These are phyloP conservation scores for Heterocephalus glaber DNA, from an alignment of 2,113 vertebrate species.

Conservation along the genomic window DNA sequence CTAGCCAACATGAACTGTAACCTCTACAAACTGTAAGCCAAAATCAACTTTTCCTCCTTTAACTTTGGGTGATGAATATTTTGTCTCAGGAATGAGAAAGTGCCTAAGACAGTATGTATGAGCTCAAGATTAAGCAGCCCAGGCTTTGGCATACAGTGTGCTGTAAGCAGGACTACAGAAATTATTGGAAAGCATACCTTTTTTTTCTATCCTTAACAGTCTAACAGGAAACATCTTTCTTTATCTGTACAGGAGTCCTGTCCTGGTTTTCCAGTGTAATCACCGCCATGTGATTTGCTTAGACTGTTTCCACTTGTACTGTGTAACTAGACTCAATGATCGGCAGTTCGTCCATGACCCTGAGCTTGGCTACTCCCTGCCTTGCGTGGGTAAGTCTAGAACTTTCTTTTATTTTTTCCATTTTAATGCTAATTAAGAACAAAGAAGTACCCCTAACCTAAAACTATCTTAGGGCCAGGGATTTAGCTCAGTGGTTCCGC, in stretches of 20 bases:
- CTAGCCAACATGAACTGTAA: not conserved
- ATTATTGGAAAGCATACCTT: rapidly evolving
- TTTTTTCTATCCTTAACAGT: too few species aligned
- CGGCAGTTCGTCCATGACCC: constrained; percentile 89
- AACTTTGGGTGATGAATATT: not conserved
- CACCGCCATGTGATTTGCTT: constrained; percentile 94
- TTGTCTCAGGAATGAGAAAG: not conserved
- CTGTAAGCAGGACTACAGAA: too few species aligned
- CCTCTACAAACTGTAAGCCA: not conserved
- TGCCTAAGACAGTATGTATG: not conserved
- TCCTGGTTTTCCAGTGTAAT: constrained; percentile 91
- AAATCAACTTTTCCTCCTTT: not conserved
- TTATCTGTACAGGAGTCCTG: constrained; percentile 87
- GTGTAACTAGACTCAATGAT: constrained; percentile 91
- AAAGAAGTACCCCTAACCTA: too few species aligned
- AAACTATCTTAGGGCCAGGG: too few species aligned
- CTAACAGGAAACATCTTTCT: not conserved
- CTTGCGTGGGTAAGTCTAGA: constrained; percentile 89
- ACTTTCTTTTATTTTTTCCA: too few species aligned
- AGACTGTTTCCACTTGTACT: constrained; percentile 94
- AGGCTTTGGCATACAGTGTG: rapidly evolving
- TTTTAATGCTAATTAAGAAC: too few species aligned
- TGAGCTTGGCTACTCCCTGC: constrained; percentile 91
- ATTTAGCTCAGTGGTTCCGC: too few species aligned
- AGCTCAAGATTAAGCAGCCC: rapidly evolving